phyloP scores from a whole-genome alignment of 2,113 vertebrate species.

The Smithornis capensis region DNA sequence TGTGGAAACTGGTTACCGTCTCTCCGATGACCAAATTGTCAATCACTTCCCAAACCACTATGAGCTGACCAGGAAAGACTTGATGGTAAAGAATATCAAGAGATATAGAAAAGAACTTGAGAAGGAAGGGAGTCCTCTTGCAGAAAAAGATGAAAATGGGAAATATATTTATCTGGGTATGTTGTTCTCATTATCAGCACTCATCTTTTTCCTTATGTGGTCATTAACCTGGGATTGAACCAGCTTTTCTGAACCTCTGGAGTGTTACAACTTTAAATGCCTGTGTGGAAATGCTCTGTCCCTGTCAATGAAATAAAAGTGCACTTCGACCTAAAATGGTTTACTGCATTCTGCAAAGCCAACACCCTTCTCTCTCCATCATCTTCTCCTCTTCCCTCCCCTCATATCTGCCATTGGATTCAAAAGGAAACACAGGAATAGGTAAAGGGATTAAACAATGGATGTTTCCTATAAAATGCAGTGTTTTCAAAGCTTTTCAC shows the following conservation, averaged over 20 bases:
- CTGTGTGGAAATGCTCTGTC: not conserved
- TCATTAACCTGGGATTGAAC: not conserved
- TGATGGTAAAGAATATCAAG: slow-evolving; percentile 99
- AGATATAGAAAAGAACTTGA: slow-evolving; percentile 94
- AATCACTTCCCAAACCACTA: slow-evolving; percentile 99
- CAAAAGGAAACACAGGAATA: not conserved
- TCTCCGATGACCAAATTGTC: slow-evolving; percentile 95
- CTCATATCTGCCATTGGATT: not conserved
- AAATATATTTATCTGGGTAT: slow-evolving; percentile 93
- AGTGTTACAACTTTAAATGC: not conserved
- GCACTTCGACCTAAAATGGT: not conserved
- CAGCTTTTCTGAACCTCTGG: not conserved
- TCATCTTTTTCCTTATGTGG: not conserved
- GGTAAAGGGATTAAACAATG: not conserved
- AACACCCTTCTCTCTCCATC: not conserved
- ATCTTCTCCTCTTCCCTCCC: not conserved
- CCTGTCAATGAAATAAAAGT: not conserved
- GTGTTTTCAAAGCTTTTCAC: not conserved
- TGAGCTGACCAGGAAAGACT: slow-evolving; percentile 93
- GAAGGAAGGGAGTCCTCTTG: slow-evolving; percentile 90
- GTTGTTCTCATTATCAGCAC: not conserved
- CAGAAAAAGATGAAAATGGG: slow-evolving; percentile 95
- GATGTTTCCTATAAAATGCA: not conserved
- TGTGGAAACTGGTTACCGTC: slow-evolving; percentile 93
- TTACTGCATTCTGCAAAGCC: not conserved